Conservation (phyloP, 2,888 invertebrate genomes). For the Drosophila ochracea region DNA sequence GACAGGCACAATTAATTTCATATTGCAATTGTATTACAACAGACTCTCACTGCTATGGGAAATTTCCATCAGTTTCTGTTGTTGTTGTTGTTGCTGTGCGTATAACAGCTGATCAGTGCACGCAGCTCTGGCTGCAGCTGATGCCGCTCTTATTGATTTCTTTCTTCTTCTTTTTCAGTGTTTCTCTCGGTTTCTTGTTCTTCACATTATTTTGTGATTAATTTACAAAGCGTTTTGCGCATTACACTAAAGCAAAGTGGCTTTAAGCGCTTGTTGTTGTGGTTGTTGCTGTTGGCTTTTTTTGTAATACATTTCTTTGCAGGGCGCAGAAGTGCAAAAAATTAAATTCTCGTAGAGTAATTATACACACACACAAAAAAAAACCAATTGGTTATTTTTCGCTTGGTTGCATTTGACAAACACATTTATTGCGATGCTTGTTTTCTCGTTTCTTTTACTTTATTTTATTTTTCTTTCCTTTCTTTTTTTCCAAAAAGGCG, state of each 20-base stretch:
- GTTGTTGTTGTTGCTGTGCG: slow-evolving; percentile 37
- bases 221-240: slow-evolving; percentile 45
- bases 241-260: slow-evolving; percentile 33
- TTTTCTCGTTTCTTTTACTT: slow-evolving; percentile 23
- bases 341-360: slow-evolving; percentile 62
- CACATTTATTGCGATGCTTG: slow-evolving; percentile 13
- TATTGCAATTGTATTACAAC: slow-evolving; percentile 60
- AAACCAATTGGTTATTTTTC: slow-evolving; percentile 10
- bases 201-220: slow-evolving; percentile 5
- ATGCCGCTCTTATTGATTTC: slow-evolving; percentile 57
- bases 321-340: slow-evolving; percentile 41
- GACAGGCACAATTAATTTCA: slow-evolving; percentile 51
- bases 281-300: slow-evolving; percentile 29
- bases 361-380: slow-evolving; percentile 26
- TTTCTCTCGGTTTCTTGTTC: slow-evolving; percentile 1
- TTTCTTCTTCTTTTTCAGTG: slow-evolving; percentile 42
- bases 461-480: slow-evolving; percentile 14
- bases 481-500: slow-evolving; percentile 47
- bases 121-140: slow-evolving; percentile 41
- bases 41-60: slow-evolving; percentile 63
- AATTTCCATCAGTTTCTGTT: slow-evolving; percentile 66
- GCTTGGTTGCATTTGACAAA: slow-evolving; percentile 20
- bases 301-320: slow-evolving; percentile 53
- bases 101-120: slow-evolving; percentile 66
- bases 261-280: slow-evolving; percentile 21